Evolutionary conservation across 2,888 invertebrate species (phyloP), one percentile per base, ranked within the genome.

Genomic region (Blomia tropicalis): DNA sequence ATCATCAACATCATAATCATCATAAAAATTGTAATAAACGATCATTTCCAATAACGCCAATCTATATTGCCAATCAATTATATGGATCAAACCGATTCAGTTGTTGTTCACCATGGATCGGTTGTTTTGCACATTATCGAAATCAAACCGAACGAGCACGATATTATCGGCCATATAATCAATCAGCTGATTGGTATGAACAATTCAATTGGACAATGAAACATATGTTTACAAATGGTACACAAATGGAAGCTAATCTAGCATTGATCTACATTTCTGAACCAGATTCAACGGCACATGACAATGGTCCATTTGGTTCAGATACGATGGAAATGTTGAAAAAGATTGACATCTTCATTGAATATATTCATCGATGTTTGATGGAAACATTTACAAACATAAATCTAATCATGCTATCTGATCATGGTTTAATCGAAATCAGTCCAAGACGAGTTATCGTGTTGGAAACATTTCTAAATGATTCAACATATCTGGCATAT

Each of bases 41-140:
- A 56, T 36, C 36, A 7, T n/a, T n/a, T n/a, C n/a, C n/a, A n/a
- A n/a, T n/a, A n/a, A 36, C 11, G 5, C 44, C 44, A 27, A 53
- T 47, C 59, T 67, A 81, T 81, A 78, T 77, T 5, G 69, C 79
- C 67, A 81, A 81, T 72, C 78, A 83, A 73, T 72, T 75, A 69
- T 23, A 58, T 23, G 68, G 70, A 14, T 78, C 76, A 11, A 76
- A 74, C 27, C 75, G 81, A 58, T 73, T 77, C 67, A 82, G 82
- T 62, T 84, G 82, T 0, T 75, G 77, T 2, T 78, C 82, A 75
- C 83, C 83, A 81, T 85, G 84, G 84, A 82, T 83, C 2, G 83
- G 83, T 1, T 47, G 47, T 47, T 23, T 19, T 25, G 47, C 22
- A 2, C 25, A n/a, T 2, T 47, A 47, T 25, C 17, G 7, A 11